phyloP scores from a whole-genome alignment of 2,888 invertebrate genomes.

The Aphidius colemani region DNA sequence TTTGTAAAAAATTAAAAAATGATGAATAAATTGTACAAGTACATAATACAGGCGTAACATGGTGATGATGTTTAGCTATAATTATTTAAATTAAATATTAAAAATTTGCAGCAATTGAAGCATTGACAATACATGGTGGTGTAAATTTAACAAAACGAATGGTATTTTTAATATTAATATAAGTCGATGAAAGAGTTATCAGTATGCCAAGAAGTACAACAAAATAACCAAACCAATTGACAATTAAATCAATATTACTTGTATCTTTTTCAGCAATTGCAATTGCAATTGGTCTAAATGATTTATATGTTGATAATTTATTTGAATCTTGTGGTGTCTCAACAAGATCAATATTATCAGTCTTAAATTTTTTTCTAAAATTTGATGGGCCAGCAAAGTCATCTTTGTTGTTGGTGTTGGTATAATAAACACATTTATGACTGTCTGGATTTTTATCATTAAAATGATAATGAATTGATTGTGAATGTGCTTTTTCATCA shows the following conservation, averaged over 20 bases:
- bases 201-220: constrained; percentile 68
- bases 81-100: no score
- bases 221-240: constrained; percentile 64
- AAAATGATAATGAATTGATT: constrained; percentile 44
- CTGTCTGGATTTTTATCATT: constrained; percentile 37
- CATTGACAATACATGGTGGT: constrained; percentile 75
- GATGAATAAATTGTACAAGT: no score
- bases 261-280: constrained; percentile 2
- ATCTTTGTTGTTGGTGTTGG: constrained; percentile 34
- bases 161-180: constrained; percentile 71
- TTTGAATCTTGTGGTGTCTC: constrained; percentile 28
- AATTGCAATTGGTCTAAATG: neutral
- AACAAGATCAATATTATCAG: constrained; percentile 23
- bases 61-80: no score
- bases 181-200: constrained; percentile 73
- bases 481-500: constrained; percentile 49
- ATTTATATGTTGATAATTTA: constrained; percentile 19
- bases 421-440: constrained; percentile 51
- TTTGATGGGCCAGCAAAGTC: constrained; percentile 33
- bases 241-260: constrained; percentile 28
- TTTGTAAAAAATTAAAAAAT: no score
- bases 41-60: no score
- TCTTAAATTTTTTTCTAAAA: constrained; percentile 2
- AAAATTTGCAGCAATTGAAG: constrained; percentile 49
- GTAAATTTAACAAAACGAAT: constrained; percentile 70